Conservation (phyloP, 2,113 vertebrate species). For the Uropsilus gracilis region DNA sequence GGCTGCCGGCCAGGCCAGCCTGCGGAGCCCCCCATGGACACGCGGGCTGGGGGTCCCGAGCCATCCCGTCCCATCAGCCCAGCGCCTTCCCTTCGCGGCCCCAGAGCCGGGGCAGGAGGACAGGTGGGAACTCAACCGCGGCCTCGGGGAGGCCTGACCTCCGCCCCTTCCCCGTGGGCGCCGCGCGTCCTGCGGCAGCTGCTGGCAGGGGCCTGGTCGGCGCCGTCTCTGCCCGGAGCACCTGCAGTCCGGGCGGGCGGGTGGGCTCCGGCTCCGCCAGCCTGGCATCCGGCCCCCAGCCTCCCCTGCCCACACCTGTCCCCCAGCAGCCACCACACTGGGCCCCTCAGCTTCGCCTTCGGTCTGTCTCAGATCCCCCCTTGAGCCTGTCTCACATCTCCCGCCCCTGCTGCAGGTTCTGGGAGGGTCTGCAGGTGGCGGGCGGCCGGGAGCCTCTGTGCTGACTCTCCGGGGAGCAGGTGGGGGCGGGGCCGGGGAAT, state of each 20-base stretch:
- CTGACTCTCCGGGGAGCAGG: too few relatives aligned
- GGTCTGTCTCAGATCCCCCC: too few relatives aligned
- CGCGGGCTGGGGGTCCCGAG: too few relatives aligned
- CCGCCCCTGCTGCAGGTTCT: fast-evolving
- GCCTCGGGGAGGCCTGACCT: too few relatives aligned
- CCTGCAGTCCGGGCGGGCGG: neutral
- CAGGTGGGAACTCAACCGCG: too few relatives aligned
- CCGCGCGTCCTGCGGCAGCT: constrained; percentile 13
- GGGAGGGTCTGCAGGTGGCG: neutral
- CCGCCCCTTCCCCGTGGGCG: constrained; percentile 73
- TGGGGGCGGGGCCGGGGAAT: too few relatives aligned
- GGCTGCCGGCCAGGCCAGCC: too few relatives aligned
- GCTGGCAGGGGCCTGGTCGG: neutral
- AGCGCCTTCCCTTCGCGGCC: too few relatives aligned
- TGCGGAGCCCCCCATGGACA: too few relatives aligned
- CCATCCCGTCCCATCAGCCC: too few relatives aligned
- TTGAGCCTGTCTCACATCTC: neutral
- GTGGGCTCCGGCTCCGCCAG: neutral
- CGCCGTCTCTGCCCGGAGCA: neutral
- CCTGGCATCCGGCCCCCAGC: neutral
- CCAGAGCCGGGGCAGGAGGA: too few relatives aligned
- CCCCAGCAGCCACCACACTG: neutral
- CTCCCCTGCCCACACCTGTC: neutral
- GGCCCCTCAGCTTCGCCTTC: neutral
- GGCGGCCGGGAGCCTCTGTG: neutral